These are phyloP conservation scores for Pasiphila rectangulata DNA, from an alignment of 2,888 invertebrate genomes.

Conservation along the genomic window DNA sequence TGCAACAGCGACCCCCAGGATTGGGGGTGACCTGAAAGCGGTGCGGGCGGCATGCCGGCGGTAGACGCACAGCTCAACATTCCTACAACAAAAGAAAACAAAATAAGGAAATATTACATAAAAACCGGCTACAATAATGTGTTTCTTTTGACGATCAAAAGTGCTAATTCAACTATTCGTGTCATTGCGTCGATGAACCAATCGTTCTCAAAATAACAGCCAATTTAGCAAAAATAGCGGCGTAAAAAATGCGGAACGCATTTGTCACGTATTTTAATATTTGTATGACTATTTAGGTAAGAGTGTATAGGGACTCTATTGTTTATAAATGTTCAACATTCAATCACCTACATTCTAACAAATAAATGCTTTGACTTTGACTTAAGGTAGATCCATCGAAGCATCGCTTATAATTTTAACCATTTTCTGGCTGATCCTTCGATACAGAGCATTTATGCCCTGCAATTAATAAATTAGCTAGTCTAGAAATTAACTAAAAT, in stretches of 20 bases:
- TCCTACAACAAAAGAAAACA: conserved; percentile 42
- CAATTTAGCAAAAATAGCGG: conserved; percentile 20
- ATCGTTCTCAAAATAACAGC: conserved; percentile 36
- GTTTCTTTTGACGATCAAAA: conserved; percentile 11
- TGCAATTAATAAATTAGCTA: too few relatives aligned
- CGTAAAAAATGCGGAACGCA: conserved; percentile 33
- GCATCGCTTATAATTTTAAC: too few relatives aligned
- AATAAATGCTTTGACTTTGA: too few relatives aligned
- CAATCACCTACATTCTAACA: too few relatives aligned
- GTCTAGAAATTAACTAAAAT: too few relatives aligned
- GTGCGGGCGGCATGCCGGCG: conserved; percentile 71
- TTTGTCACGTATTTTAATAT: conserved; percentile 32
- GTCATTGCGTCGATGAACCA: conserved; percentile 30
- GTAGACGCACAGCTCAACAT: conserved; percentile 74
- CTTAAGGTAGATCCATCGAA: too few relatives aligned
- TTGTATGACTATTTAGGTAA: background rate
- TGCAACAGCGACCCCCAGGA: conserved; percentile 61
- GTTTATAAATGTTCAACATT: too few relatives aligned
- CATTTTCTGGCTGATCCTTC: too few relatives aligned
- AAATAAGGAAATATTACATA: conserved; percentile 2
- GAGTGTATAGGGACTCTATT: too few relatives aligned
- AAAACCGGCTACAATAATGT: background rate
- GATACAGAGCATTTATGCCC: too few relatives aligned
- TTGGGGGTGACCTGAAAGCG: conserved; percentile 56
- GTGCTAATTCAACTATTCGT: conserved; percentile 26